Conservation (phyloP, 2,797 vertebrate genomes). For the Amblyraja radiata region DNA sequence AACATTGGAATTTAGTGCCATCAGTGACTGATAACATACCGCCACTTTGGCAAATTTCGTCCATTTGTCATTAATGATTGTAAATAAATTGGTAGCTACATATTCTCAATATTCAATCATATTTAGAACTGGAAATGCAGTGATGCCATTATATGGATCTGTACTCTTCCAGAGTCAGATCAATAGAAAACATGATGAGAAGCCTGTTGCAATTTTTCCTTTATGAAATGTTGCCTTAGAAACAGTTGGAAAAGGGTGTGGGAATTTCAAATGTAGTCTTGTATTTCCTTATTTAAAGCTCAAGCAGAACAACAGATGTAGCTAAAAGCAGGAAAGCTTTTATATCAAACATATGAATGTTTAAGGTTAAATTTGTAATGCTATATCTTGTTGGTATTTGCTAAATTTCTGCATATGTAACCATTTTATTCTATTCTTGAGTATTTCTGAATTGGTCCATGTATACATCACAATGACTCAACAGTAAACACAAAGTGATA, state of each 20-base stretch:
- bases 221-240: conserved; percentile 15
- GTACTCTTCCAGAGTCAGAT: not conserved
- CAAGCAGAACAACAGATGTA: not conserved
- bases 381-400: not conserved
- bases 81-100: not conserved
- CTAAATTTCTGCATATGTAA: not conserved
- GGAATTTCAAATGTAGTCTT: not conserved
- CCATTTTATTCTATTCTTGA: too few relatives aligned
- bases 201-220: not conserved
- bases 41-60: not conserved
- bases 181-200: not conserved
- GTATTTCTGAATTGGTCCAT: not conserved
- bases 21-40: too few relatives aligned
- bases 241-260: not conserved
- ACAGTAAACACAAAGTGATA: not conserved
- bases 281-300: not conserved
- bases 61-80: not conserved
- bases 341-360: not conserved
- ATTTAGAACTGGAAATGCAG: not conserved
- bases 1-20: too few relatives aligned
- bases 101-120: not conserved
- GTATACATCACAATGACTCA: not conserved
- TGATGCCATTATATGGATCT: not conserved
- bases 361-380: not conserved
- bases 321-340: not conserved